phyloP scores from a whole-genome alignment of 2,113 vertebrate genomes.

The Corythoichthys intestinalis region DNA sequence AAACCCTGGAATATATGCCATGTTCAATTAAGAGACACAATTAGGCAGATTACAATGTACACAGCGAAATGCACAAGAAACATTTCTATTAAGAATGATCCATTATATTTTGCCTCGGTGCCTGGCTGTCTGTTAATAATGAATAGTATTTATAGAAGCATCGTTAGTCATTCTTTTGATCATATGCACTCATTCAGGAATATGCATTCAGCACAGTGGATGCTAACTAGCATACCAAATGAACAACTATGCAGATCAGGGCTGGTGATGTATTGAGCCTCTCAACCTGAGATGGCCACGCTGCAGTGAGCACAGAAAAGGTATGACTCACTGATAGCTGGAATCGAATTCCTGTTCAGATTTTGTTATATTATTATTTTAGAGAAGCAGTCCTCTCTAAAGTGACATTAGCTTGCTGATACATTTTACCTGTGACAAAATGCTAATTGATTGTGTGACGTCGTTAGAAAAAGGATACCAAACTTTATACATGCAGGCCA shows the following conservation, averaged over 20 bases:
- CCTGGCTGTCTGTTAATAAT: slow-evolving; percentile 13
- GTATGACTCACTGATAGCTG: neutral
- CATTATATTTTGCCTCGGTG: slow-evolving; percentile 12
- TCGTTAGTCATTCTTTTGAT: slow-evolving; percentile 43
- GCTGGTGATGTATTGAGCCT: slow-evolving; percentile 9
- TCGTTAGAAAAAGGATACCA: neutral
- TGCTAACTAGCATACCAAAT: slow-evolving; percentile 2
- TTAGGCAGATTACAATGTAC: neutral
- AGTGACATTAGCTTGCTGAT: neutral
- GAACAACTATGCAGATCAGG: slow-evolving; percentile 7
- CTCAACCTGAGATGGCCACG: neutral
- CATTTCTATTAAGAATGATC: neutral
- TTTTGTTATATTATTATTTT: neutral
- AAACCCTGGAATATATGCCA: neutral
- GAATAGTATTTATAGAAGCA: slow-evolving; percentile 36
- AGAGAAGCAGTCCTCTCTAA: neutral
- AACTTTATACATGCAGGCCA: neutral
- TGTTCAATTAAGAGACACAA: neutral
- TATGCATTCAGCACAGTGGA: slow-evolving; percentile 1
- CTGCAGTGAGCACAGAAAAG: neutral
- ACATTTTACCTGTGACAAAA: neutral
- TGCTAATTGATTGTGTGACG: neutral
- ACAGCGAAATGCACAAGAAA: slow-evolving; percentile 12
- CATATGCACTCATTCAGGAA: neutral
- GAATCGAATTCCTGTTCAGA: neutral